Percentiles rank a stretch among this genome's conserved stretches.
Conservation (phyloP, 2,797 vertebrate genomes). For the Molossus molossus region DNA sequence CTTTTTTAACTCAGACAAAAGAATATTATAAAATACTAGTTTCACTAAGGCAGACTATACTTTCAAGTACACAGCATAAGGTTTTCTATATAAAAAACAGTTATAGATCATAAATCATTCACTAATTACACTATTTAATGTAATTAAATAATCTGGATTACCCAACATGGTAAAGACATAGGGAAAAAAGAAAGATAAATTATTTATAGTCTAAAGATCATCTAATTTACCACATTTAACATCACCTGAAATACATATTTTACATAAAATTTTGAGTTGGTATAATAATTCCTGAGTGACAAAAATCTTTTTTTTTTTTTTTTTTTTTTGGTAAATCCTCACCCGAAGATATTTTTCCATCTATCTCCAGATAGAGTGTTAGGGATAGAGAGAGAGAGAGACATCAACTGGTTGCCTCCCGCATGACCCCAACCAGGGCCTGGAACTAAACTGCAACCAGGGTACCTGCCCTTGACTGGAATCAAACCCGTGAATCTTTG, state of each 20-base stretch:
- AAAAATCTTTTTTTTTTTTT: conserved; percentile 28
- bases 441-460: too few species aligned
- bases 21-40: not conserved
- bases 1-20: not conserved
- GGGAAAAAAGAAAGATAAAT: not conserved
- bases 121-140: conserved; percentile 34
- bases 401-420: too few species aligned
- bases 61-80: not conserved
- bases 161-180: not conserved
- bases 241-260: conserved; percentile 13
- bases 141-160: not conserved
- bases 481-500: too few species aligned
- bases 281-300: conserved; percentile 58
- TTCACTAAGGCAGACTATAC: not conserved
- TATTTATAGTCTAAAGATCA: conserved; percentile 27
- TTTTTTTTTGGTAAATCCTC: too few species aligned
- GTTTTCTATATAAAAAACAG: not conserved
- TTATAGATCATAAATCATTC: not conserved
- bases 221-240: not conserved
- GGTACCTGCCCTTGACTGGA: too few species aligned
- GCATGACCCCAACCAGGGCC: too few species aligned
- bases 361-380: too few species aligned
- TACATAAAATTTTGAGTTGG: not conserved
- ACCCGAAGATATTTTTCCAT: too few species aligned
- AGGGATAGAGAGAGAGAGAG: too few species aligned